Evolutionary conservation across 2,113 vertebrate species (phyloP), one percentile per base, ranked within the genome.

Genomic region (Albula goreensis): DNA sequence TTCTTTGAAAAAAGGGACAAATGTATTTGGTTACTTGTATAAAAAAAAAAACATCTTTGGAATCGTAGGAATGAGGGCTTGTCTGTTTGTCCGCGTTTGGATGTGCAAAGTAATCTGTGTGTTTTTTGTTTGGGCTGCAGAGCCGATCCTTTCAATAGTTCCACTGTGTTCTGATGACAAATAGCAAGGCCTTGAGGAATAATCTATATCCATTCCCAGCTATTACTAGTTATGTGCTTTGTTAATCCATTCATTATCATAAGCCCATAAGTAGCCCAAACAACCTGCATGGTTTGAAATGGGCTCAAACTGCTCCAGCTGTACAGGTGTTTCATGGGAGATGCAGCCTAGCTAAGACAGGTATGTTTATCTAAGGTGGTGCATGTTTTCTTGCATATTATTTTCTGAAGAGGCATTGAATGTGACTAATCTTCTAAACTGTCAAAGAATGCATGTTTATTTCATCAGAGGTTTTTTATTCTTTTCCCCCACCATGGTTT

Each of bases 401-500:
- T 15, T 60, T 8, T 60, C 57, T 60, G 57, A 60, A n/a, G n/a
- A n/a, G 0, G 31, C 31, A 41, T 41, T 41, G 0, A 56, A 56
- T 56, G 6, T 56, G 6, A 56, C 12, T 56, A 56, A 56, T 8
- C 7, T 12, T 56, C 53, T 56, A 12, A 56, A 11, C 49, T 83
- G 83, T 50, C 12, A 48, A 83, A n/a, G 83, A 70, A 25, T 50
- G 31, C 49, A 49, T 3, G 2, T n/a, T 25, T 48, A 10, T 2
- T 50, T 25, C 52, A 48, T 50, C 48, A 25, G 22, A 22, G n/a
- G 15, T 82, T 60, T 82, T 83, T 74, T 48, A 49, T 13, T 25
- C 22, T 66, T 80, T 83, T 50, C 48, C 41, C 51, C n/a, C 74
- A 78, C 70, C 31, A 5, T 78, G 83, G 70, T 53, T 13, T 85